Evolutionary conservation across 2,888 invertebrate species (phyloP).

Genomic region (Prosopocoilus inquinatus): DNA sequence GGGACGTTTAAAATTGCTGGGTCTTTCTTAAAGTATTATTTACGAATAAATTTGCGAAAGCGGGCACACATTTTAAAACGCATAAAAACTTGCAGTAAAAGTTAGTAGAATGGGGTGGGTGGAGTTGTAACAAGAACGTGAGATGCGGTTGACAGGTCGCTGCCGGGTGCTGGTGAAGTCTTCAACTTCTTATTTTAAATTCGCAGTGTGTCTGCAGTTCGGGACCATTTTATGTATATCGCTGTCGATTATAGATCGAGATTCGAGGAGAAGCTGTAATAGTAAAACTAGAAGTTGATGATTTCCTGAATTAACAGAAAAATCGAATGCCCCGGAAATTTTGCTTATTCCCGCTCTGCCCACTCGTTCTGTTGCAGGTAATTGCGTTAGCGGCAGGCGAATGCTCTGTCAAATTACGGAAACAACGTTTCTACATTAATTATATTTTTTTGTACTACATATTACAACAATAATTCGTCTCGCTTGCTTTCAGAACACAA

Average conservation of each 20-base stretch:
- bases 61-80: too few relatives aligned
- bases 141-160: slow-evolving; percentile 29
- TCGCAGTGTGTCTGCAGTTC: slow-evolving; percentile 40
- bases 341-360: neutral
- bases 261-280: too few relatives aligned
- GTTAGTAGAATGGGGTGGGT: neutral
- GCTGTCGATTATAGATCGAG: too few relatives aligned
- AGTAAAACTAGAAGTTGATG: too few relatives aligned
- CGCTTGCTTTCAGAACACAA: slow-evolving; percentile 17
- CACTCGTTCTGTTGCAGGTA: slow-evolving; percentile 19
- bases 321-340: neutral
- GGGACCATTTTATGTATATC: neutral
- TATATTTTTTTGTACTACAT: slow-evolving; percentile 25
- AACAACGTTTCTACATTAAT: slow-evolving; percentile 28
- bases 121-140: slow-evolving; percentile 1
- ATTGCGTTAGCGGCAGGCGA: slow-evolving; percentile 27
- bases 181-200: slow-evolving; percentile 49
- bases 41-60: too few relatives aligned
- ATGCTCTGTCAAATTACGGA: slow-evolving; percentile 27
- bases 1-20: too few relatives aligned
- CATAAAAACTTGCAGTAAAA: too few relatives aligned
- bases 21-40: too few relatives aligned
- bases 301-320: too few relatives aligned
- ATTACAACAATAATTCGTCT: slow-evolving; percentile 24
- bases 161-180: slow-evolving; percentile 47